Evolutionary conservation across 2,113 vertebrate species (phyloP).

Genomic region (Rhadina sibilatrix): DNA sequence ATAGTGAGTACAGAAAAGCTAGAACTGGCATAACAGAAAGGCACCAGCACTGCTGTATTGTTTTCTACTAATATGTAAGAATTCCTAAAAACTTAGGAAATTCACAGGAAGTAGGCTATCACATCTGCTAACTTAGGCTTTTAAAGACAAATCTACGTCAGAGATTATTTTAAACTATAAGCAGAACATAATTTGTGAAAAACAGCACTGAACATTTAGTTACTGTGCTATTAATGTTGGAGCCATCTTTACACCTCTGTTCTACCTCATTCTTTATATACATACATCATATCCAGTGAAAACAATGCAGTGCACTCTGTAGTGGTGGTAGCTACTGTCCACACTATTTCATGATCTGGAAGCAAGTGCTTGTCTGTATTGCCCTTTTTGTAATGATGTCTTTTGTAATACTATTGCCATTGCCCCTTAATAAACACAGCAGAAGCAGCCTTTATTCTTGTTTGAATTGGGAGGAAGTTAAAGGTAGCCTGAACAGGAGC

Average conservation of each 20-base stretch:
- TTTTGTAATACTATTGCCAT: background rate
- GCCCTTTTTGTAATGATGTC: background rate
- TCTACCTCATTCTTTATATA: background rate
- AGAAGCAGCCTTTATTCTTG: background rate
- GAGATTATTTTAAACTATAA: background rate
- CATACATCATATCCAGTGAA: background rate
- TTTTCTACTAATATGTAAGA: background rate
- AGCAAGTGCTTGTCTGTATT: background rate
- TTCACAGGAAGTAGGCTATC: background rate
- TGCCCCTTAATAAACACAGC: background rate
- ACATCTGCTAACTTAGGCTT: background rate
- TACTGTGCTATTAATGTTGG: background rate
- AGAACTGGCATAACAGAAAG: background rate
- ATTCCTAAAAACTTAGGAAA: background rate
- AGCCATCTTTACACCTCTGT: background rate
- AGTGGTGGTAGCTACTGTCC: background rate
- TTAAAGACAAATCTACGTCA: background rate
- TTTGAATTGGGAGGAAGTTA: background rate
- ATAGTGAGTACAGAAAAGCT: background rate
- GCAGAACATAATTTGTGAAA: background rate
- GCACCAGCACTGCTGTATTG: accelerated
- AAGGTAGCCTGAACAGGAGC: background rate
- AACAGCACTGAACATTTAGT: background rate
- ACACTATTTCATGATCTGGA: accelerated
- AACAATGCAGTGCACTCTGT: background rate